Base-by-base conservation (phyloP, 2,888 invertebrate species). In the Seira ritae region DNA sequence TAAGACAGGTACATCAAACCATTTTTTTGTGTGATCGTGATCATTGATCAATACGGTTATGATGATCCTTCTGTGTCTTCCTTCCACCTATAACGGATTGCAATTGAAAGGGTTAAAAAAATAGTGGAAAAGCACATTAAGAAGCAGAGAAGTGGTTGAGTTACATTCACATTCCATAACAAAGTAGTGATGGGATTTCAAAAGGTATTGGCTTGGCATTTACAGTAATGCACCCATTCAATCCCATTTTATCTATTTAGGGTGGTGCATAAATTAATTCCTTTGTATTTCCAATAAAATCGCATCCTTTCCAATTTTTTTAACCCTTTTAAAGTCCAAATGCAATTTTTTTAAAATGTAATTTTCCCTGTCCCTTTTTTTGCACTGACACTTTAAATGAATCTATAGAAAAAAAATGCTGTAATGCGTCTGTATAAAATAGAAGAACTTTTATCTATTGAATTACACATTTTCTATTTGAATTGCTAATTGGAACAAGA, bases 1-100 rank as follows among this genome's bases (percentile, higher is more conserved):
- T 77, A 77, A 55, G 62, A 77, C 77, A 77, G 69, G 77, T 77
- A 69, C 55, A 55, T 55, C 55, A 55, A 55, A 55, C 17, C 31
- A 55, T 55, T 55, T 55, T 55, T 55, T 55, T 12, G 55, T 31
- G 31, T 31, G 31, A 55, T 55, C 55, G 31, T 31, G 31, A 55
- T 55, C 55, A 55, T 8, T 55, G 55, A 55, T 31, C 31, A 31
- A 31, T 31, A 31, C 31, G 17, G 17, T 55, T 15, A 55, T 55
- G 55, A 55, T 8, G n/a, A 55, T 55, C 55, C 55, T 55, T 12
- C 3, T 55, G 55, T 31, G 8, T 31, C 31, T 2, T 31, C 15
- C 31, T 2, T 31, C 15, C n/a, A 55, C 15, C 55, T 1, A 55
- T 17, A 12, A 12, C 55, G 55, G 55, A 55, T 55, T n/a, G 17